These are phyloP conservation scores for Cephalopachus bancanus DNA, from an alignment of 2,797 vertebrate species.

Conservation along the genomic window DNA sequence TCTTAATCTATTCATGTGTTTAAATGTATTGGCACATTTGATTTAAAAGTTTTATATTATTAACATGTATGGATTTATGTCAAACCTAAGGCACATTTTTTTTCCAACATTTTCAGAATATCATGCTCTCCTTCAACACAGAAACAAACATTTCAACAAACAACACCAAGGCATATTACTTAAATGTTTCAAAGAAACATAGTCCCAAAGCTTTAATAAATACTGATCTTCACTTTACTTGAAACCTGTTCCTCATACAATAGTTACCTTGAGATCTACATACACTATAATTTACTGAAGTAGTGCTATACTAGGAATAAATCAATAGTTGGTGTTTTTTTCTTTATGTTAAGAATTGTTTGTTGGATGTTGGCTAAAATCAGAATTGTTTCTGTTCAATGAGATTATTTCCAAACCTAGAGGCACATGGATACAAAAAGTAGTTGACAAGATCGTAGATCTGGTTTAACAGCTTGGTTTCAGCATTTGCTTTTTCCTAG, in stretches of 20 bases:
- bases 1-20: not conserved
- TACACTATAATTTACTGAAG: conserved; percentile 35
- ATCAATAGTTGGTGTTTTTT: conserved; percentile 22
- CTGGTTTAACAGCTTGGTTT: not conserved
- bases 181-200: conserved; percentile 64
- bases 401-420: not conserved
- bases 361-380: conserved; percentile 26
- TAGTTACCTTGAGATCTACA: conserved; percentile 38
- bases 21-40: not conserved
- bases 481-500: not conserved
- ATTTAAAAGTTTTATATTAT: conserved; percentile 44
- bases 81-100: not conserved
- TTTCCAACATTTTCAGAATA: conserved; percentile 5
- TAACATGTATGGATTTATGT: conserved; percentile 31
- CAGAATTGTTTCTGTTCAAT: not conserved
- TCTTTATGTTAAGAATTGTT: not conserved
- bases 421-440: not conserved
- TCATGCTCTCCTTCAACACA: conserved; percentile 14
- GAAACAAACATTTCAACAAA: conserved; percentile 51
- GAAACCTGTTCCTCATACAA: not conserved
- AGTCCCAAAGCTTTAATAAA: conserved; percentile 57
- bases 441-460: not conserved
- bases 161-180: conserved; percentile 44
- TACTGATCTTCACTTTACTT: conserved; percentile 47
- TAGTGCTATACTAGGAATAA: not conserved